Evolutionary conservation across 64 coral and sea anemone genomes (phyloP).

Genomic region (Porites lutea): DNA sequence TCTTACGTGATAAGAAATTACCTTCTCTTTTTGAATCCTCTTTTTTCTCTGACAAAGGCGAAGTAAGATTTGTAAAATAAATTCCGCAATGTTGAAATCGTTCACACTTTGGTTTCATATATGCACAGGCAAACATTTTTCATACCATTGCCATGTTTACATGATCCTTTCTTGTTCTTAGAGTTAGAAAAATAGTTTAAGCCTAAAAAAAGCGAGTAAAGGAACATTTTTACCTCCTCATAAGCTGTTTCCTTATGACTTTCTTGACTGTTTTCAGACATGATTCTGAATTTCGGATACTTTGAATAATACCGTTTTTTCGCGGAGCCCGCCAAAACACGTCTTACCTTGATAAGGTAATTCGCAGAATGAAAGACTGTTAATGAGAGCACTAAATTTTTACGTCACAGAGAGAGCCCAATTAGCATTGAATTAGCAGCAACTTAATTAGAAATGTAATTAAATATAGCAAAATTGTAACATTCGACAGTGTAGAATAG

Average conservation of each 20-base stretch:
- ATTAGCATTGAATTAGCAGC: neutral
- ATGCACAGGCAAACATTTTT: no score
- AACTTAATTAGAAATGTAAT: neutral
- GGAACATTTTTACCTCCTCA: slow-evolving; percentile 6
- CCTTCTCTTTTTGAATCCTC: no score
- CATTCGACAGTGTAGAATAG: no score
- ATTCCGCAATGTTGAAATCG: no score
- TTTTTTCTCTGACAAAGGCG: no score
- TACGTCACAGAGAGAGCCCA: neutral
- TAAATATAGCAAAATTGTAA: neutral
- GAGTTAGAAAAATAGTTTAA: neutral
- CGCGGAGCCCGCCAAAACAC: slow-evolving; percentile 15
- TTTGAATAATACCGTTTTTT: neutral
- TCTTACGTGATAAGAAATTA: no score
- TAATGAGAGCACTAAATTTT: neutral
- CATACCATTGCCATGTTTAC: no score
- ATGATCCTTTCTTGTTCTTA: no score
- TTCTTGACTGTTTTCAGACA: neutral
- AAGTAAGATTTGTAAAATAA: no score
- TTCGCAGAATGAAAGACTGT: neutral
- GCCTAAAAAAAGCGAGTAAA: neutral
- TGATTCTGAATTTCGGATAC: neutral
- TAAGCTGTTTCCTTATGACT: neutral
- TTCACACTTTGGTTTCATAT: no score
- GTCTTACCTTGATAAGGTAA: slow-evolving; percentile 1